phyloP scores from a whole-genome alignment of 2,888 invertebrate species.

The Drosophila cyrtoloma region DNA sequence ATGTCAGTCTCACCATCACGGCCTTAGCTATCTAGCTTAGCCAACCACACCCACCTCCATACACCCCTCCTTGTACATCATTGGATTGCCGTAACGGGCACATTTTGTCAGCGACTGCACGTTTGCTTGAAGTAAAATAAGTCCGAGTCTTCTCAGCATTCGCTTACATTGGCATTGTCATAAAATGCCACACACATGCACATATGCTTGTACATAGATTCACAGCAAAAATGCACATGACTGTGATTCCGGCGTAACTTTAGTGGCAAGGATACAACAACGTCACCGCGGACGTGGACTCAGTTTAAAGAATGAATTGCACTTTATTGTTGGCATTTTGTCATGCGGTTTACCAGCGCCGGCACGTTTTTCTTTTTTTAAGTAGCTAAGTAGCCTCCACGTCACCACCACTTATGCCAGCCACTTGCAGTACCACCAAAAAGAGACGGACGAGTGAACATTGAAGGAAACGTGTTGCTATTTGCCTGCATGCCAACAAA shows the following conservation, averaged over 20 bases:
- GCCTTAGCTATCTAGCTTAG: constrained; percentile 32
- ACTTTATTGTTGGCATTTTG: constrained; percentile 75
- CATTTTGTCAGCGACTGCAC: constrained; percentile 76
- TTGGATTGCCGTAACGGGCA: constrained; percentile 77
- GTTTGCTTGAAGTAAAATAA: constrained; percentile 69
- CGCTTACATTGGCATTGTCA: constrained; percentile 79
- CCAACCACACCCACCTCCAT: constrained; percentile 8
- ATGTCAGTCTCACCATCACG: constrained; percentile 51
- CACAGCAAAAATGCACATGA: constrained; percentile 40
- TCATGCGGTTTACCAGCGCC: constrained; percentile 41
- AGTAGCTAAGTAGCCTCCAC: constrained; percentile 63
- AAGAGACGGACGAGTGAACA: constrained; percentile 19
- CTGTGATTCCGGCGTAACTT: constrained; percentile 61
- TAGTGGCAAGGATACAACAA: background rate
- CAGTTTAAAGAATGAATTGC: constrained; percentile 77
- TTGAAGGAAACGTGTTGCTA: constrained; percentile 61
- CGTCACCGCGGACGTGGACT: constrained; percentile 50
- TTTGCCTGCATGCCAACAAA: constrained; percentile 44
- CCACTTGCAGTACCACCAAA: constrained; percentile 17
- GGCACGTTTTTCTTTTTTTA: constrained; percentile 60
- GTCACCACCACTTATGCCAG: constrained; percentile 23
- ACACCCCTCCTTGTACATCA: constrained; percentile 40
- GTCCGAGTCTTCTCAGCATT: constrained; percentile 68
- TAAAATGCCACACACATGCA: constrained; percentile 56
- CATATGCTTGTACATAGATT: constrained; percentile 6